Evolutionary conservation across 2,797 vertebrate genomes (phyloP).

Genomic region (Paguma larvata): DNA sequence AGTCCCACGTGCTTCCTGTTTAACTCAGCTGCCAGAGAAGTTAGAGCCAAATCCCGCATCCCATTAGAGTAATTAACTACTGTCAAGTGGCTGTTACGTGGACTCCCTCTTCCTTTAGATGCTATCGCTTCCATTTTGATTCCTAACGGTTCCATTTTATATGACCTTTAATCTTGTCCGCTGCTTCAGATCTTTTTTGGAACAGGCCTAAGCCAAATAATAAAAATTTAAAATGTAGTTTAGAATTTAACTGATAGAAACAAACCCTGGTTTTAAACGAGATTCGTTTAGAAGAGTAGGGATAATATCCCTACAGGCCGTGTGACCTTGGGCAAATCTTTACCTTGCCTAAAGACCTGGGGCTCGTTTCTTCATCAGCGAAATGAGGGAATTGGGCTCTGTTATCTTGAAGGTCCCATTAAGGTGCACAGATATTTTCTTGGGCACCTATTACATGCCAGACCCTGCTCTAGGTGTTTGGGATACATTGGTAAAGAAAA

Average conservation of each 20-base stretch:
- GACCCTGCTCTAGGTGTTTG: background rate
- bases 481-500: background rate
- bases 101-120: constrained; percentile 60
- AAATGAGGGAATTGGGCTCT: background rate
- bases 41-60: constrained; percentile 49
- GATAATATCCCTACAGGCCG: background rate
- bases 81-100: background rate
- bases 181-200: background rate
- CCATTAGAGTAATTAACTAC: constrained; percentile 19
- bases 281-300: background rate
- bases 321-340: background rate
- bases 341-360: background rate
- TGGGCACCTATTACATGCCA: background rate
- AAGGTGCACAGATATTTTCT: background rate
- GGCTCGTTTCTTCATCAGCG: background rate
- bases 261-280: background rate
- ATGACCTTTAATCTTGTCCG: background rate
- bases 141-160: background rate
- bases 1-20: constrained; percentile 45
- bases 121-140: background rate
- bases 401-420: background rate
- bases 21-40: constrained; percentile 56
- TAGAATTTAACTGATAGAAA: constrained; percentile 1
- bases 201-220: background rate
- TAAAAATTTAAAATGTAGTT: background rate